Evolutionary conservation across 2,113 vertebrate genomes (phyloP).

Genomic region (Sminthopsis crassicaudata): DNA sequence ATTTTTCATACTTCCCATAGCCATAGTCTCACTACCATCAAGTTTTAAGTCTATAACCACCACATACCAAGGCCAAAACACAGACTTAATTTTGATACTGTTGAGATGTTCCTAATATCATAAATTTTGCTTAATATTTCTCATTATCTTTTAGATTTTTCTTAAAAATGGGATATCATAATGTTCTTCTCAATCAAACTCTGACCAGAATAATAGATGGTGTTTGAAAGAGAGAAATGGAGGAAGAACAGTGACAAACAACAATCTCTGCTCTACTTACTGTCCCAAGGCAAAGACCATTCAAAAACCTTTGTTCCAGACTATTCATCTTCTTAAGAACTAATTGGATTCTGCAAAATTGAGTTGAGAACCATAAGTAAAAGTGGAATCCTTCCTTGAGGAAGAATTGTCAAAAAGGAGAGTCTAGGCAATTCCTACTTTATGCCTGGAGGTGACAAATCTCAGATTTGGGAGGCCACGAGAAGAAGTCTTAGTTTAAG

Average conservation of each 20-base stretch:
- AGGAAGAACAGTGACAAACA: not conserved
- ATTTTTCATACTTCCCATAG: not conserved
- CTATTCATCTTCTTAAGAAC: not conserved
- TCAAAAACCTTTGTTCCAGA: not conserved
- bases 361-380: not conserved
- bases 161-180: not conserved
- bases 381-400: not conserved
- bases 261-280: not conserved
- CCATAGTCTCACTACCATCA: not conserved
- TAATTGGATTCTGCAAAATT: not conserved
- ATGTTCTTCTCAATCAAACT: not conserved
- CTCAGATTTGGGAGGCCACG: not conserved
- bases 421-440: not conserved
- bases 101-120: not conserved
- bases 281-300: not conserved
- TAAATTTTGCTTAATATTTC: not conserved
- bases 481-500: not conserved
- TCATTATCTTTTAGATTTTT: not conserved
- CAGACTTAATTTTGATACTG: not conserved
- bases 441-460: not conserved
- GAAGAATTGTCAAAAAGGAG: not conserved
- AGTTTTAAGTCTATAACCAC: not conserved
- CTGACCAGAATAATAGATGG: not conserved
- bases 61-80: not conserved
- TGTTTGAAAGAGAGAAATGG: not conserved